Evolutionary conservation across 2,888 invertebrate species (phyloP), one percentile per base, ranked within the genome.

Genomic region (Cantharis rufa): DNA sequence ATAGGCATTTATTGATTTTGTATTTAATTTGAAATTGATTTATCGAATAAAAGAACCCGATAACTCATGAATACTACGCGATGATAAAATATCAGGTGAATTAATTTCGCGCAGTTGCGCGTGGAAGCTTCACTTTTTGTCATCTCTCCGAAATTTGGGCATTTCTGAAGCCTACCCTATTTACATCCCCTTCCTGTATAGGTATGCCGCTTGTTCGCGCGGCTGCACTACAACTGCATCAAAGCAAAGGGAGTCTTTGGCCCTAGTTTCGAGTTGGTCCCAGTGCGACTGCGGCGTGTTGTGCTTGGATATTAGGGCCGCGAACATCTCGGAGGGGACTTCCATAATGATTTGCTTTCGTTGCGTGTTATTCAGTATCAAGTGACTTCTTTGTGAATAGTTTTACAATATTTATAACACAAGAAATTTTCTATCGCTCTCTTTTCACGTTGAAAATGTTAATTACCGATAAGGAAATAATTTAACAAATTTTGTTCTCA

Each of bases 181-280:
- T n/a, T 48, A 48, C 48, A 48, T 48, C 48, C 48, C 48, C 48
- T 48, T 48, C 48, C 48, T 48, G 48, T 48, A 48, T 48, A 48
- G 48, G 48, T n/a, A 48, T 48, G n/a, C 48, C 48, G 48, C 48
- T 48, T 48, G 48, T 48, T 70, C 70, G 76, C 76, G 72, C 76
- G 72, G 66, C 70, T 74, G 74, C 73, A 74, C 77, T 69, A 68
- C 66, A 74, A 74, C 75, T 75, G 74, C 76, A 73, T 76, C 75
- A 73, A 78, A 71, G 80, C 75, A 72, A 66, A 18, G 64, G 24
- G 24, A 66, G 21, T 63, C 71, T 64, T 71, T 68, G 74, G 74
- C 77, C 69, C 71, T 74, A 74, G 74, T 66, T 63, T 66, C 18
- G 21, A 66, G 18, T 74, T 74, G 48, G 71, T 16, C 68, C 71